A percentile compares a stretch with the other conserved stretches of the same genome.
phyloP scores from a whole-genome alignment of 2,113 vertebrate species.

The Ophthalmolycus amberensis region DNA sequence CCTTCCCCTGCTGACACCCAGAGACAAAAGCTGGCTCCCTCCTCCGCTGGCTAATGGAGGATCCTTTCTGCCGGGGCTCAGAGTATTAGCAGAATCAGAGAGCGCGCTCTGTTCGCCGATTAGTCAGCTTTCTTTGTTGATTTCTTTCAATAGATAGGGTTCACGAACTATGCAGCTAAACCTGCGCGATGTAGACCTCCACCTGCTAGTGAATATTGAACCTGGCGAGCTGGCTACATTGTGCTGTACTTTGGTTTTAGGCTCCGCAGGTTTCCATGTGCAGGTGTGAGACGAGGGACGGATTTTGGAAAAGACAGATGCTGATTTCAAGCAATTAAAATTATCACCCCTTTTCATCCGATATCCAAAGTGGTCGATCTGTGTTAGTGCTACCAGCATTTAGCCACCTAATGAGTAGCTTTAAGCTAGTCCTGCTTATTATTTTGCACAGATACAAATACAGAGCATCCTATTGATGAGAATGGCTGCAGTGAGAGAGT shows the following conservation, averaged over 20 bases:
- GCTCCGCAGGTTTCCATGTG: slow-evolving; percentile 24
- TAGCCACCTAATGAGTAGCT: slow-evolving; percentile 33
- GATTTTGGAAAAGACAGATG: background rate
- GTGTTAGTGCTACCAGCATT: slow-evolving; percentile 39
- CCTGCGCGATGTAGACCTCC: slow-evolving; percentile 52
- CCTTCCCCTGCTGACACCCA: slow-evolving; percentile 71
- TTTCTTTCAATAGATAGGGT: slow-evolving; percentile 61
- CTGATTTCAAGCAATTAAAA: slow-evolving; percentile 50
- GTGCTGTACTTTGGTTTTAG: slow-evolving; percentile 5
- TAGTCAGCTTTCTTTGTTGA: slow-evolving; percentile 75
- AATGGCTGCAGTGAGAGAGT: slow-evolving; percentile 16
- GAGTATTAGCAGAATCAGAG: slow-evolving; percentile 65
- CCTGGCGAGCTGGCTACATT: slow-evolving; percentile 35
- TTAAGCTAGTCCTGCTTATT: slow-evolving; percentile 33
- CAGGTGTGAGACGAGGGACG: slow-evolving; percentile 43
- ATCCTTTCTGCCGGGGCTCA: slow-evolving; percentile 67
- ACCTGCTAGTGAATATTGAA: slow-evolving; percentile 57
- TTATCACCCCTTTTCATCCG: slow-evolving; percentile 31
- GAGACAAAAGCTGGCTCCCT: slow-evolving; percentile 75
- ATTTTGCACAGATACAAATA: slow-evolving; percentile 27
- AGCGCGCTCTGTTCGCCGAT: slow-evolving; percentile 55
- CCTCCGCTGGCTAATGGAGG: slow-evolving; percentile 68
- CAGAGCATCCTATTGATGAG: slow-evolving; percentile 4
- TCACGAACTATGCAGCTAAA: slow-evolving; percentile 59
- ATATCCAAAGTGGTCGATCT: slow-evolving; percentile 9